A percentile compares a stretch with the other conserved stretches of the same genome.
phyloP scores from a whole-genome alignment of 2,888 invertebrate species.

The Sesamia inferens region DNA sequence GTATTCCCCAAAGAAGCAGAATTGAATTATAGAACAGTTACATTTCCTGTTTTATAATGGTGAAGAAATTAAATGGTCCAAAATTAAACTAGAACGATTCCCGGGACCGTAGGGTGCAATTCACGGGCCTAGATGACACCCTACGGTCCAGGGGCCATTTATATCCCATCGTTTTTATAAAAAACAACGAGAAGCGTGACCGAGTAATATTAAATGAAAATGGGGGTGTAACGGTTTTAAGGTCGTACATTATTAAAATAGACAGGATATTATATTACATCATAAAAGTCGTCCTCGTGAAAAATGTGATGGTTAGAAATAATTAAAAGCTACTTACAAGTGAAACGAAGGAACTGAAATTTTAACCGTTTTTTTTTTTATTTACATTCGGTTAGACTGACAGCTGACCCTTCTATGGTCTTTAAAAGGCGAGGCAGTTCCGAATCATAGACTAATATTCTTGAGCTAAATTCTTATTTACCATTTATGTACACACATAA shows the following conservation, averaged over 20 bases:
- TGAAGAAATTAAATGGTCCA: background rate
- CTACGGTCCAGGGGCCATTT: background rate
- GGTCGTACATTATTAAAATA: background rate
- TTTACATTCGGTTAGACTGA: background rate
- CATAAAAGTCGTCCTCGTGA: background rate
- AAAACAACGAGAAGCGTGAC: slow-evolving; percentile 12
- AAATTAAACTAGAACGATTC: slow-evolving; percentile 16
- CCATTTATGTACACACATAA: too few species aligned
- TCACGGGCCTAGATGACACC: background rate
- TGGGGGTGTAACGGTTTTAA: background rate
- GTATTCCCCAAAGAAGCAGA: background rate
- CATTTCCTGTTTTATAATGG: slow-evolving; percentile 2
- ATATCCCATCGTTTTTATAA: slow-evolving; percentile 17
- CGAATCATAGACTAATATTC: background rate
- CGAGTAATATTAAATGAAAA: slow-evolving; percentile 23
- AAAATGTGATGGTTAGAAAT: background rate
- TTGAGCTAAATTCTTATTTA: too few species aligned
- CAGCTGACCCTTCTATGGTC: background rate
- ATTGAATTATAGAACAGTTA: background rate
- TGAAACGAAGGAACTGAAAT: background rate
- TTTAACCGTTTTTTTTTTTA: background rate
- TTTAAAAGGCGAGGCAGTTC: background rate
- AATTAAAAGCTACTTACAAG: background rate
- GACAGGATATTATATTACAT: background rate
- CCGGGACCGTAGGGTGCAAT: slow-evolving; percentile 1